Evolutionary conservation across 2,113 vertebrate genomes (phyloP).

Genomic region (Gallinago jamesoni): DNA sequence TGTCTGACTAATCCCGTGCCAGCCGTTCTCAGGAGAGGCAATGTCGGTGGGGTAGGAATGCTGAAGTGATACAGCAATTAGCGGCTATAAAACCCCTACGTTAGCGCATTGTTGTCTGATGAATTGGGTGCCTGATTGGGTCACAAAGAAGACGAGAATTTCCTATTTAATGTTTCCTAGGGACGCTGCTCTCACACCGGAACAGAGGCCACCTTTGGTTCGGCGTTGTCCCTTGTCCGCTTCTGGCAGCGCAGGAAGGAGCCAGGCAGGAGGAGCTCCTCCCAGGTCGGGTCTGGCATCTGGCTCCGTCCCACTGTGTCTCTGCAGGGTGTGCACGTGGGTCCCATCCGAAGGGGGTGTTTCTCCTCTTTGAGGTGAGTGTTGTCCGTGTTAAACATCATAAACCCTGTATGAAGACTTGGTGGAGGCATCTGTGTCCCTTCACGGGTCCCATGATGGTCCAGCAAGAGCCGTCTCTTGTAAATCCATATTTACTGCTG

Average conservation of each 20-base stretch:
- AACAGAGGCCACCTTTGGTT: background rate
- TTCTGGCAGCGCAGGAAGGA: background rate
- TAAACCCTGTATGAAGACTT: background rate
- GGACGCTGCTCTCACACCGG: background rate
- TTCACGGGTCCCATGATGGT: background rate
- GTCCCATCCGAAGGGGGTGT: no score
- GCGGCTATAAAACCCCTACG: background rate
- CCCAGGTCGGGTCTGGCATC: accelerated
- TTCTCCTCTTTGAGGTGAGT: background rate
- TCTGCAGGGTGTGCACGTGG: accelerated
- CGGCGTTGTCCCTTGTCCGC: accelerated
- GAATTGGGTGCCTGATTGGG: background rate
- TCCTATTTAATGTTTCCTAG: accelerated
- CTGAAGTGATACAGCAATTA: background rate
- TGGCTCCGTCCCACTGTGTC: background rate
- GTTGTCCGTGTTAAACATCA: background rate
- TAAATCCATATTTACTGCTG: background rate
- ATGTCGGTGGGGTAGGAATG: background rate
- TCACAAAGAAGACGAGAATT: background rate
- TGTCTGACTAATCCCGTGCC: background rate
- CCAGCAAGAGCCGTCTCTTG: background rate
- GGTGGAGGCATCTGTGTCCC: no score
- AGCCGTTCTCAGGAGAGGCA: background rate
- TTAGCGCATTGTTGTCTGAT: background rate
- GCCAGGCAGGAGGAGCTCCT: background rate